A percentile compares a stretch with the other conserved stretches of the same genome.
These are phyloP conservation scores for Heliconius sara DNA, from an alignment of 2,888 invertebrate genomes.

Conservation along the genomic window DNA sequence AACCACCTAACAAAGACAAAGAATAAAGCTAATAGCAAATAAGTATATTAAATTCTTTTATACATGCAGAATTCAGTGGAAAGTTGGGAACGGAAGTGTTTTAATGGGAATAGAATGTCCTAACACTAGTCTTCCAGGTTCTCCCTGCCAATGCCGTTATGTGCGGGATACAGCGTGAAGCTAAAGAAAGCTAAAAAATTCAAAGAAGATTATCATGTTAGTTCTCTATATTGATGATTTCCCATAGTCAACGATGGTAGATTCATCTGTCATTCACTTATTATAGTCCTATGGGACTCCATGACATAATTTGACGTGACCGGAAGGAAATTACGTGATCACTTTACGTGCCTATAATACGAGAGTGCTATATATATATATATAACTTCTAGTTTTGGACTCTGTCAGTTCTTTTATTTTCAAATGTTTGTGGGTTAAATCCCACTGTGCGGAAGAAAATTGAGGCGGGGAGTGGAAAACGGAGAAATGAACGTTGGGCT, in stretches of 20 bases:
- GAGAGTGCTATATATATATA: background rate
- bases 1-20: too few relatives aligned
- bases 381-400: too few relatives aligned
- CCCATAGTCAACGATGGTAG: background rate
- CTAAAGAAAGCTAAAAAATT: background rate
- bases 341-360: background rate
- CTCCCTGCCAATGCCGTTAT: too few relatives aligned
- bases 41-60: too few relatives aligned
- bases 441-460: too few relatives aligned
- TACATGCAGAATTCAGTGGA: too few relatives aligned
- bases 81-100: too few relatives aligned
- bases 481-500: background rate
- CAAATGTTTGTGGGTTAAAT: background rate
- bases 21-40: too few relatives aligned
- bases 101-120: too few relatives aligned
- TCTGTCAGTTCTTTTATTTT: background rate
- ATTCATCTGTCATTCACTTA: background rate
- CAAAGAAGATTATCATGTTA: background rate
- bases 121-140: too few relatives aligned
- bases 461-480: background rate
- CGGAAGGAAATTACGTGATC: background rate
- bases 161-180: background rate
- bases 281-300: background rate
- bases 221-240: background rate
- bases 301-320: slow-evolving; percentile 10